A percentile compares a stretch with the other conserved stretches of the same genome.
phyloP scores from a whole-genome alignment of 2,888 invertebrate genomes.

The Apoda limacodes region DNA sequence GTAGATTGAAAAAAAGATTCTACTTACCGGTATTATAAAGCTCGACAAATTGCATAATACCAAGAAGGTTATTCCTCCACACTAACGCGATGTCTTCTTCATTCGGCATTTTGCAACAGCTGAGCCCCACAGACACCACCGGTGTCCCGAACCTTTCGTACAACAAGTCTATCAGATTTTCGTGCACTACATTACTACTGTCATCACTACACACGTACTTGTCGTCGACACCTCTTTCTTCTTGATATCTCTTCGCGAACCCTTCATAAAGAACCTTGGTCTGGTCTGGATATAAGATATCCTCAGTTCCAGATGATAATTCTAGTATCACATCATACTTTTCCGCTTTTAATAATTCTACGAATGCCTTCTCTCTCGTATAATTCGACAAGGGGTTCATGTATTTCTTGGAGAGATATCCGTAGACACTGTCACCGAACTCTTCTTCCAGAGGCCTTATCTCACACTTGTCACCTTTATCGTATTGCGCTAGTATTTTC shows the following conservation, averaged over 20 bases:
- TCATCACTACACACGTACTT: constrained; percentile 35
- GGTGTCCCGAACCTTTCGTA: constrained; percentile 74
- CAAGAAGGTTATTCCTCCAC: constrained; percentile 77
- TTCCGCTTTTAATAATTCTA: constrained; percentile 73
- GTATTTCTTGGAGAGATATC: constrained; percentile 46
- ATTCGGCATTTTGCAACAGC: constrained; percentile 86
- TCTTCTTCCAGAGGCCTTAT: constrained; percentile 59
- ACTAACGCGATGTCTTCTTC: constrained; percentile 74
- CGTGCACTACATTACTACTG: constrained; percentile 35
- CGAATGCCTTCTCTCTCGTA: constrained; percentile 71
- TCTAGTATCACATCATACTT: constrained; percentile 80
- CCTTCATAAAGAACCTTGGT: constrained; percentile 53
- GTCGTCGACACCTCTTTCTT: constrained; percentile 42
- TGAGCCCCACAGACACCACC: constrained; percentile 77
- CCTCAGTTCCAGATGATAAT: constrained; percentile 79
- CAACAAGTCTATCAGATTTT: constrained; percentile 69
- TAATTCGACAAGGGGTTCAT: constrained; percentile 50
- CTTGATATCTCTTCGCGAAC: constrained; percentile 56
- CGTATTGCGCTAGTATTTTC: constrained; percentile 37
- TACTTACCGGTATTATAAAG: constrained; percentile 72
- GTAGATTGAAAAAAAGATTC: too few species aligned
- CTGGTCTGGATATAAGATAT: constrained; percentile 64
- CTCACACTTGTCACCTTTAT: constrained; percentile 42
- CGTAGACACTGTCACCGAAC: constrained; percentile 75
- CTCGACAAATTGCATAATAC: constrained; percentile 73